Conservation (phyloP, 2,888 invertebrate species). For the Eupithecia dodoneata region DNA sequence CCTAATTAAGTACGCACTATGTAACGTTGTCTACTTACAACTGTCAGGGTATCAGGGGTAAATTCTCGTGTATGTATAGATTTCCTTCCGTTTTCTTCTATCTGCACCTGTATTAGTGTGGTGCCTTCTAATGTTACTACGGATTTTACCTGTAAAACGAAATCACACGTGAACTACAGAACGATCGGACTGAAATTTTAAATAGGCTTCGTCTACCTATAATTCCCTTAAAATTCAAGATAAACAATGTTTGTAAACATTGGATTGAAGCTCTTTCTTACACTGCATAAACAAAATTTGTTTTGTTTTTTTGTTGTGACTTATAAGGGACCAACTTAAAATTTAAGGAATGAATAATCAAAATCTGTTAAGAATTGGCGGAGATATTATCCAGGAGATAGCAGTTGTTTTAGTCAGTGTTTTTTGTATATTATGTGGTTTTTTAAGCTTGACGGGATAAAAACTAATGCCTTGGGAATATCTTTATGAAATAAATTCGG, state of each 20-base stretch:
- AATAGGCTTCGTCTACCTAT: not conserved
- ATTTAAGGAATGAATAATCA: no score
- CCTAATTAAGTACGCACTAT: not conserved
- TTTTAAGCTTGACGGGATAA: no score
- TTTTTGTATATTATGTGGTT: no score
- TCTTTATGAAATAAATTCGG: no score
- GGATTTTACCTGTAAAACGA: conserved; percentile 60
- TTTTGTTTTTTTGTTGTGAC: not conserved
- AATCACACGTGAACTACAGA: not conserved
- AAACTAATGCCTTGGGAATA: no score
- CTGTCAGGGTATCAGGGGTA: conserved; percentile 55
- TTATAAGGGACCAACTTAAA: no score
- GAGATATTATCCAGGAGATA: no score
- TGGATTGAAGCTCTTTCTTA: no score
- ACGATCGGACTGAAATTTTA: not conserved
- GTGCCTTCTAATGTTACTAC: conserved; percentile 54
- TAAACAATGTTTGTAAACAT: no score
- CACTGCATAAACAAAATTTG: not conserved
- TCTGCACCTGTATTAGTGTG: conserved; percentile 61
- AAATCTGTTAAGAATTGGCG: no score
- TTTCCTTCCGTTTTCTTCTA: conserved; percentile 61
- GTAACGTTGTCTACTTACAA: conserved; percentile 54
- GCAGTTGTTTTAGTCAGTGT: no score
- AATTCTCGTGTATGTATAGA: conserved; percentile 65
- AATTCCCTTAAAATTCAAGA: not conserved